These are phyloP conservation scores for Anguilla anguilla DNA, from an alignment of 2,797 vertebrate genomes.

Conservation along the genomic window DNA sequence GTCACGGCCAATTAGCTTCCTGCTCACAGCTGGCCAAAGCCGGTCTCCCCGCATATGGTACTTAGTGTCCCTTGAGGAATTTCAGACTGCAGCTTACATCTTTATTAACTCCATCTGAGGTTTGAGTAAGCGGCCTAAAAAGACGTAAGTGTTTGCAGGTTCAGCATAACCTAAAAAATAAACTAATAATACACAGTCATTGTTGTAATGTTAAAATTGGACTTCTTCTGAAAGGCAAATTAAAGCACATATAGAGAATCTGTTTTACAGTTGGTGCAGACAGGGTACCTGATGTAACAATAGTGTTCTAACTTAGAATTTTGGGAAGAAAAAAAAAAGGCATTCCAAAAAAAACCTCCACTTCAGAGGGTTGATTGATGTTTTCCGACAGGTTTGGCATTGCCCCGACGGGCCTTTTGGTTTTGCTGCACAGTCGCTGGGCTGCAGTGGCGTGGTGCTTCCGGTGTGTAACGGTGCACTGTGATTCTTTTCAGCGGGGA, in stretches of 20 bases:
- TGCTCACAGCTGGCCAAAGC: slow-evolving; percentile 3
- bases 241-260: background rate
- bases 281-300: no score
- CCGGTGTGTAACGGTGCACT: background rate
- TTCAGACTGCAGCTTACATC: background rate
- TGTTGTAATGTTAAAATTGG: background rate
- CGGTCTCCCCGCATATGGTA: background rate
- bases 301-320: no score
- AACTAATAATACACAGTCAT: background rate
- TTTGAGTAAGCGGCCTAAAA: background rate
- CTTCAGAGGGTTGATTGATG: no score
- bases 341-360: no score
- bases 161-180: background rate
- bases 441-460: background rate
- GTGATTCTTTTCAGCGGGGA: background rate
- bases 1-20: background rate
- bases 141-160: background rate
- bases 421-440: background rate
- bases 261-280: background rate
- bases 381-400: background rate
- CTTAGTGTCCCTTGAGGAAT: background rate
- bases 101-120: background rate
- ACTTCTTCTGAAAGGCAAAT: background rate
- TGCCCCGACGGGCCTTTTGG: background rate
- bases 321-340: no score